phyloP scores from a whole-genome alignment of 2,797 vertebrate genomes.

The Arrhamphus sclerolepis region DNA sequence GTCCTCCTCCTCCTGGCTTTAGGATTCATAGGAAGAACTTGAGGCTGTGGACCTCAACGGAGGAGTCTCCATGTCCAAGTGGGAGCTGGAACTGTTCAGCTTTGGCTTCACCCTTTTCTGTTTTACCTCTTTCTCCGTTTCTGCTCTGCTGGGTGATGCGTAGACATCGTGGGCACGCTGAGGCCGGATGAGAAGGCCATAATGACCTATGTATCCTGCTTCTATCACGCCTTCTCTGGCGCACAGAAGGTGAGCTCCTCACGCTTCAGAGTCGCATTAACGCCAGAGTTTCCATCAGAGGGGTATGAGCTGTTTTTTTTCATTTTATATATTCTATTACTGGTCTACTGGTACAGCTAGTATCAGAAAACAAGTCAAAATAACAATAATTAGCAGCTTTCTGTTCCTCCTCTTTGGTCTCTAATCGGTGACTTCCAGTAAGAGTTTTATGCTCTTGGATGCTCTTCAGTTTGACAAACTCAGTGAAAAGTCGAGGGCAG shows the following conservation, averaged over 20 bases:
- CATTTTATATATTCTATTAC: too few relatives aligned
- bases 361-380: background rate
- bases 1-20: conserved; percentile 7
- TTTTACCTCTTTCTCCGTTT: conserved; percentile 37
- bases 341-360: background rate
- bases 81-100: too few relatives aligned
- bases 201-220: conserved; percentile 99
- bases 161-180: conserved; percentile 97
- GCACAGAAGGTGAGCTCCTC: conserved; percentile 93
- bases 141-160: conserved; percentile 58
- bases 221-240: conserved; percentile 98
- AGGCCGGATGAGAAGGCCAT: conserved; percentile 98
- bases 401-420: too few relatives aligned
- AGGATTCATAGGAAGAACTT: conserved; percentile 3
- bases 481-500: too few relatives aligned
- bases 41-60: conserved; percentile 20
- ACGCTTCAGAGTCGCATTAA: conserved; percentile 37
- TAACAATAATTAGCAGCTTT: too few relatives aligned
- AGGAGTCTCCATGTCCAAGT: background rate
- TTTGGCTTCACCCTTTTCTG: conserved; percentile 76
- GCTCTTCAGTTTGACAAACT: background rate
- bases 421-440: too few relatives aligned
- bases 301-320: background rate
- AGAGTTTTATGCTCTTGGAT: too few relatives aligned
- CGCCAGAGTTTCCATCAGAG: conserved; percentile 39